These are phyloP conservation scores for Ardeotis arabs DNA, from an alignment of 2,113 vertebrate species.

Conservation along the genomic window DNA sequence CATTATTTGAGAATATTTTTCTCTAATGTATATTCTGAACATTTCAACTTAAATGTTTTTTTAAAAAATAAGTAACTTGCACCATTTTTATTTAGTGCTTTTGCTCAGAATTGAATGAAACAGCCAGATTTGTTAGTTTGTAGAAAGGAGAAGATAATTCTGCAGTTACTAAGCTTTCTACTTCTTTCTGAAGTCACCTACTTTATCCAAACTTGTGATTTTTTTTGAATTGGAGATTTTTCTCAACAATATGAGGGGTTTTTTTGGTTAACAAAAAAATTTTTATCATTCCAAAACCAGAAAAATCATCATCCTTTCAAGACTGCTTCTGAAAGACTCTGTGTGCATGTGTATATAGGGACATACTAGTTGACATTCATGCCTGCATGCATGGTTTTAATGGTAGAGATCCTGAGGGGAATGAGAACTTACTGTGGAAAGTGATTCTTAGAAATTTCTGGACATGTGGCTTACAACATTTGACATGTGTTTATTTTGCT, in stretches of 20 bases:
- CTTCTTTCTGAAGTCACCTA: too few relatives aligned
- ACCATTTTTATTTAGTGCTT: too few relatives aligned
- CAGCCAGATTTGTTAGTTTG: too few relatives aligned
- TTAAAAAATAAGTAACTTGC: too few relatives aligned
- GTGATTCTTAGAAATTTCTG: not conserved
- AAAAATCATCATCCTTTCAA: not conserved
- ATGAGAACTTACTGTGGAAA: not conserved
- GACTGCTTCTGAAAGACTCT: not conserved
- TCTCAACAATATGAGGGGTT: not conserved
- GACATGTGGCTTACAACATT: fast-evolving
- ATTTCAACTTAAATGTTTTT: too few relatives aligned
- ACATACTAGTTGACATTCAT: not conserved
- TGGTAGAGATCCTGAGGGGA: not conserved
- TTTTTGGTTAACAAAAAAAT: not conserved
- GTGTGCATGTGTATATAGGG: not conserved
- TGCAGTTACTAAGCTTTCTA: too few relatives aligned
- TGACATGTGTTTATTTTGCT: not conserved
- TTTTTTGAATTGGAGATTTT: not conserved
- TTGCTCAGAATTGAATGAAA: too few relatives aligned
- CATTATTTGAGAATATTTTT: too few relatives aligned
- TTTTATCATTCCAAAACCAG: not conserved
- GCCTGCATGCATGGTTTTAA: not conserved
- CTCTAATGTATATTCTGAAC: too few relatives aligned
- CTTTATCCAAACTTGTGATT: not conserved
- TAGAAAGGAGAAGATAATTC: too few relatives aligned